Conservation (phyloP, 2,888 invertebrate genomes). For the Melanotus villosus region DNA sequence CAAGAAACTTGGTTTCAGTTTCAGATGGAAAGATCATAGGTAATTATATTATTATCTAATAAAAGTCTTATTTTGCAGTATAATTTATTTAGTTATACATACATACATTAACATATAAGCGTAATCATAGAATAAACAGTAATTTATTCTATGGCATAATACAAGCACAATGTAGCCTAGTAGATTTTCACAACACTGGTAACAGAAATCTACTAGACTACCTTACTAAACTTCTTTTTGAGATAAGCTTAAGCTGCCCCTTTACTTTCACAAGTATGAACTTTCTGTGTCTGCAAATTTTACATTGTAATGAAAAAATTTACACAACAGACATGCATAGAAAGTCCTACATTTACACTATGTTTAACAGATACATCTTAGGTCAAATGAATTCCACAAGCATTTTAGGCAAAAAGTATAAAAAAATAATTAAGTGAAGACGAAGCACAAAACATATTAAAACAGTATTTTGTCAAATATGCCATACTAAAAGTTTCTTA, state of each 20-base stretch:
- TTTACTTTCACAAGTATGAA: slow-evolving; percentile 62
- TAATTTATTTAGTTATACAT: slow-evolving; percentile 45
- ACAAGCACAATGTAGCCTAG: slow-evolving; percentile 42
- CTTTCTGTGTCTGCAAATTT: slow-evolving; percentile 37
- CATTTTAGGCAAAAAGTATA: slow-evolving; percentile 16
- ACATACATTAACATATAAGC: slow-evolving; percentile 32
- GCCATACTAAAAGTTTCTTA: slow-evolving; percentile 7
- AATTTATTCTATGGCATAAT: slow-evolving; percentile 37
- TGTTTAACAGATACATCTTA: slow-evolving; percentile 55
- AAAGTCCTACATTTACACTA: slow-evolving; percentile 35
- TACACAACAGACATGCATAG: slow-evolving; percentile 16
- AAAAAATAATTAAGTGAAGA: slow-evolving; percentile 22
- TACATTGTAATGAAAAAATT: slow-evolving; percentile 14
- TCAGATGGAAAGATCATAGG: too few relatives aligned
- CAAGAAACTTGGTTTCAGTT: too few relatives aligned
- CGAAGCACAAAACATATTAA: neutral
- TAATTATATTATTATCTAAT: too few relatives aligned
- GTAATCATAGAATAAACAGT: slow-evolving; percentile 36
- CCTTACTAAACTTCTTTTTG: slow-evolving; percentile 37
- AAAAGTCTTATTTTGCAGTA: too few relatives aligned
- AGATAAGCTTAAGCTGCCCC: slow-evolving; percentile 66
- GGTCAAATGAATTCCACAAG: neutral
- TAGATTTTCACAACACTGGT: slow-evolving; percentile 32
- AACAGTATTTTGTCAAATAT: neutral
- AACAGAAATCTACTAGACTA: slow-evolving; percentile 52